Evolutionary conservation across 2,888 invertebrate species (phyloP), one percentile per base, ranked within the genome.

Genomic region (Coelinius sp.): DNA sequence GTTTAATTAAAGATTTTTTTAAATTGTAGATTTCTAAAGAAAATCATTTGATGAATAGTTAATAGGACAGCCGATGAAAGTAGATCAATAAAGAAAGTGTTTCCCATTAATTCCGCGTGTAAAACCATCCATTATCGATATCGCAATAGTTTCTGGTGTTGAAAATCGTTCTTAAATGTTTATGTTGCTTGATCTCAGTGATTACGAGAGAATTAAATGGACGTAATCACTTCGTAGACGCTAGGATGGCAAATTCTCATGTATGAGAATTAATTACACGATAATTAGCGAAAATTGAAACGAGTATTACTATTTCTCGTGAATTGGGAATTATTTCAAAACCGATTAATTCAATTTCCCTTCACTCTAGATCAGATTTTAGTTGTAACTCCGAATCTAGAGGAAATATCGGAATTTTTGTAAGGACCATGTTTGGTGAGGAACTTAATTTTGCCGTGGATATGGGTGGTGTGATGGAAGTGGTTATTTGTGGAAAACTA

Each of bases 21-120:
- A 7, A 31, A 3, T 31, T 31, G 3, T 31, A 5, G 7, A 5
- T 31, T 31, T 31, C 7, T 5, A 31, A 31, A 31, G 5, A 7
- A 31, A 7, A 31, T 31, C 31, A 7, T 31, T 41, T 10, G n/a
- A 41, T 41, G 41, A 41, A 41, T 41, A 41, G 41, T n/a, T 41
- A 41, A 41, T 41, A 2, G 38, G n/a, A 12, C n/a, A 12, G n/a
- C 41, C n/a, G 41, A 52, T 25, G n/a, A 52, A 52, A 52, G 24
- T 52, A 52, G 52, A 52, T 12, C 24, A 52, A 52, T 52, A 52
- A 24, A 25, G 52, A 52, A 52, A 52, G 52, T 52, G 22, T 25
- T 24, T 10, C 24, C 52, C 12, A 52, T 52, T 24, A 52, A 52
- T 52, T 52, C n/a, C 24, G 24, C 5, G 10, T 52, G 52, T 10